Evolutionary conservation across 2,888 invertebrate genomes (phyloP), one percentile per base, ranked within the genome.

Genomic region (Agonopterix arenella): DNA sequence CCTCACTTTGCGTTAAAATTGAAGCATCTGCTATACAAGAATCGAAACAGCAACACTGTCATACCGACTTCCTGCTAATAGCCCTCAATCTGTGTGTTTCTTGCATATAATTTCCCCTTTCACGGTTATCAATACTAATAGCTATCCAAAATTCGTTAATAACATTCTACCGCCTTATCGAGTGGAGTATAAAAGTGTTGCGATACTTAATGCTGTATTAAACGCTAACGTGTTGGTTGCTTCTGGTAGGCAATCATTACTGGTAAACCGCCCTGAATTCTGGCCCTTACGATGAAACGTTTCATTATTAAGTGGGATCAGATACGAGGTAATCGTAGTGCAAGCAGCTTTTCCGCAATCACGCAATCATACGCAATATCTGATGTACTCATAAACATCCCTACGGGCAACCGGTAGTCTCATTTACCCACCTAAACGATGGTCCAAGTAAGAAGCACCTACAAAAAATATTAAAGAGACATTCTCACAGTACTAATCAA

Each of bases 401-500:
- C 45, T 9, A 28, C 11, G 36, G 18, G 36, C 16, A n/a, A 11
- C 11, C 44, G 36, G 36, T 45, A 36, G 11, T 36, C 11, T 4
- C 28, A 28, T 28, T 4, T 28, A 28, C 28, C 37, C 46, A 38
- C 46, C 37, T 9, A 45, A 36, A 45, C 28, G 28, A 28, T 36
- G 28, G 10, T 36, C 36, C 11, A 38, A 13, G 28, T 46, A 61
- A 65, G 61, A 62, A 56, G 60, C 57, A 58, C 57, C 59, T 52
- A 54, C 56, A 54, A 55, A 53, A 56, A 56, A 57, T 54, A 58
- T 55, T 55, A 28, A 51, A 52, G 60, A 62, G 65, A 73, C 69
- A 68, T 72, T 76, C 74, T 70, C 76, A 76, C 71, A 73, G 71
- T 66, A 68, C 67, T 78, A 79, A 84, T 82, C 73, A 70, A 65